Evolutionary conservation across 1,140 invertebrate genomes (phyloP), one percentile per base, ranked within the genome.

Genomic region (Drosophila serrata): DNA sequence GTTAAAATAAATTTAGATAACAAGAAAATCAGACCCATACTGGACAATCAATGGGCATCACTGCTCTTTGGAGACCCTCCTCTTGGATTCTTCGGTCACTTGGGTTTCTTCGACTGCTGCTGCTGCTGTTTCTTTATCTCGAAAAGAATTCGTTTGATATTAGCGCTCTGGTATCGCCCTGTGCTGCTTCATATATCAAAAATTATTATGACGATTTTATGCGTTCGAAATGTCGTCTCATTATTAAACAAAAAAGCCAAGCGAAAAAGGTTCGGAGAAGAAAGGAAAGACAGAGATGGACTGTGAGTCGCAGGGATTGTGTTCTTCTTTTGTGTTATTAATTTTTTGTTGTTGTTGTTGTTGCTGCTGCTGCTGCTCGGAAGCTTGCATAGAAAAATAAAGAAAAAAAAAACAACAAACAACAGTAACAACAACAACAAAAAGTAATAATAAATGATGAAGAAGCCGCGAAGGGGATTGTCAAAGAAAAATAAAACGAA

Each of bases 131-230:
- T 80, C 68, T 87, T 85, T 91, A 92, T 88, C 91, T 92, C 69
- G 75, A 70, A 81, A 92, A 92, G 91, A 92, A 92, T 92, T 92
- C 91, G 91, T 92, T 92, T 92, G 91, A 92, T 92, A 90, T 92
- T 86, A 90, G 86, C 85, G 82, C 82, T 59, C 53, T 70, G 80
- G 82, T 68, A 87, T 81, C 77, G 75, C 82, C 78, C 70, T 79
- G 75, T 78, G 79, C 91, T 86, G 91, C 91, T 92, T 90, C 91
- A 92, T 92, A 92, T 92, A 92, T 92, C 91, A 92, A 92, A 92
- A 92, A 92, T 92, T 92, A 92, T 92, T 92, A 92, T 92, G 91
- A 92, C 91, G 91, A 92, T 92, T 92, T 92, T 92, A 92, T 92
- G 90, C 91, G 90, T 92, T 92, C 91, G 91, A 92, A 92, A 92